phyloP scores from a whole-genome alignment of 2,888 invertebrate species.

The Neocrepidodera transversa region DNA sequence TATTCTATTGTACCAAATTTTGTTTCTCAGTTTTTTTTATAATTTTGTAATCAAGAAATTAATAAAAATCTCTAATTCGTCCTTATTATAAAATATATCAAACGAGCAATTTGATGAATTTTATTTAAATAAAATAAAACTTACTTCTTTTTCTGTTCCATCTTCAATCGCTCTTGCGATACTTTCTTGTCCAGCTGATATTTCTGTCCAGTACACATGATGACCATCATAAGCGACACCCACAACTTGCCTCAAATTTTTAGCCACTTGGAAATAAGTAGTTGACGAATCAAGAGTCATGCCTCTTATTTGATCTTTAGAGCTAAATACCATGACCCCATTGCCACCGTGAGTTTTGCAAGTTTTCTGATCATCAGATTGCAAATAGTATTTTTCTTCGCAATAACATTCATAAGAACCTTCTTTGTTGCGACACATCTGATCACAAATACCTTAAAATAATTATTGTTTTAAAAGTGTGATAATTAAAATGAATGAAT shows the following conservation, averaged over 20 bases:
- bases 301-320: slow-evolving; percentile 70
- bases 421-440: slow-evolving; percentile 67
- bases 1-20: no score
- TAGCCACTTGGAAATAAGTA: slow-evolving; percentile 62
- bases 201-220: slow-evolving; percentile 81
- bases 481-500: neutral
- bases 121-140: no score
- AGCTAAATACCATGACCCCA: slow-evolving; percentile 73
- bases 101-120: no score
- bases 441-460: slow-evolving; percentile 67
- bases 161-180: slow-evolving; percentile 71
- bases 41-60: no score
- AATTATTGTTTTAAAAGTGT: neutral
- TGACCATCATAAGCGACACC: slow-evolving; percentile 76
- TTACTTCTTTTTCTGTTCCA: slow-evolving; percentile 67
- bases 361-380: slow-evolving; percentile 61
- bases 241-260: slow-evolving; percentile 66
- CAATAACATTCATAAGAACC: slow-evolving; percentile 72
- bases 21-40: no score
- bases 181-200: slow-evolving; percentile 72
- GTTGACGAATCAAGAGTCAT: slow-evolving; percentile 67
- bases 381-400: slow-evolving; percentile 64
- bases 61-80: no score
- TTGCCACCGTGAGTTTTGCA: slow-evolving; percentile 68
- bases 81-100: no score